phyloP scores from a whole-genome alignment of 23 tunicate genomes.

The Oikopleura dioica region DNA sequence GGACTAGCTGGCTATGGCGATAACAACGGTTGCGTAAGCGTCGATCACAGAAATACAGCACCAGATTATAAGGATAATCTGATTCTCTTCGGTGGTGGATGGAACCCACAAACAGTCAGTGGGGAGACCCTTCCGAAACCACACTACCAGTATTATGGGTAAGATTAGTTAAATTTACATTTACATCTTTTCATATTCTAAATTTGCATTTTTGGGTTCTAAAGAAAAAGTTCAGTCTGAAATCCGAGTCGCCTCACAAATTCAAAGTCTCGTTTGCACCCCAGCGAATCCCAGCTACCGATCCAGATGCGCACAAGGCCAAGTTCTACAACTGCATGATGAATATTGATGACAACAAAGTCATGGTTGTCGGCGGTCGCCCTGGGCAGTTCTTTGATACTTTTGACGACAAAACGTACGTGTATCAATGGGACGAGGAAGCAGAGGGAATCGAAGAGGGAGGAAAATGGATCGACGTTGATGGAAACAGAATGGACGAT shows the following conservation, averaged over 20 bases:
- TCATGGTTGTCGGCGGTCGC: conserved; percentile 9
- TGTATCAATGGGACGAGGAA: not conserved
- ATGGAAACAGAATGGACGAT: not conserved
- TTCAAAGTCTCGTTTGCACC: not conserved
- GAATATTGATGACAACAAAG: conserved; percentile 6
- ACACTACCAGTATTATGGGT: conserved; percentile 9
- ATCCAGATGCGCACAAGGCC: not conserved
- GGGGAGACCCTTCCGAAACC: not conserved
- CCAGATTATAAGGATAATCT: not conserved
- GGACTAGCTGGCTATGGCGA: conserved; percentile 6
- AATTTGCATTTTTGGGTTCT: too few relatives aligned
- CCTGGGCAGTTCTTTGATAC: conserved; percentile 9
- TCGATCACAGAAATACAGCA: not conserved
- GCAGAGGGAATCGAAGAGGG: not conserved
- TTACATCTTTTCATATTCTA: too few relatives aligned
- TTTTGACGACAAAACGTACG: conserved; percentile 2
- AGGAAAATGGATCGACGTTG: conserved; percentile 11
- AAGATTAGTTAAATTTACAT: too few relatives aligned
- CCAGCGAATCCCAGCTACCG: not conserved
- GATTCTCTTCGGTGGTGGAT: conserved; percentile 1
- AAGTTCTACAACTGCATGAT: conserved; percentile 9
- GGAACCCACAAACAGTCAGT: not conserved
- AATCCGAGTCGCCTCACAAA: not conserved
- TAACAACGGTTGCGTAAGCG: not conserved
- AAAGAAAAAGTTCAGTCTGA: too few relatives aligned